Percentiles rank a stretch among this genome's conserved stretches.
phyloP scores from a whole-genome alignment of 2,888 invertebrate species.

The Sinhomidia bicolor region DNA sequence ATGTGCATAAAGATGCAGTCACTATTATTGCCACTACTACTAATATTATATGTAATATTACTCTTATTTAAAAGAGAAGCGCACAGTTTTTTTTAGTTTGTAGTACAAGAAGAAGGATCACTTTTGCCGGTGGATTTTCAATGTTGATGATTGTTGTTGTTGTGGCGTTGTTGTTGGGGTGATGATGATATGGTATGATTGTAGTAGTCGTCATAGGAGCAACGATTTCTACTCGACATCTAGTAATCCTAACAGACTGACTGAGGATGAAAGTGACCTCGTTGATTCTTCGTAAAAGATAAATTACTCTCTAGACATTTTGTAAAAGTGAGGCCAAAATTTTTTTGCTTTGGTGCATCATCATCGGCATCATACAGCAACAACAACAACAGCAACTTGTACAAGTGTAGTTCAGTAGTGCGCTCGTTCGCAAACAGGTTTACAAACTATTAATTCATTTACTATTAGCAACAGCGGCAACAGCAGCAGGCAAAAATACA shows the following conservation, averaged over 20 bases:
- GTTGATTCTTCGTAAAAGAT: slow-evolving; percentile 46
- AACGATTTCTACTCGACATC: slow-evolving; percentile 53
- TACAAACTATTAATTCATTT: slow-evolving; percentile 43
- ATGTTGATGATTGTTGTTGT: slow-evolving; percentile 43
- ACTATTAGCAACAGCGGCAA: neutral
- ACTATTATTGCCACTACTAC: neutral
- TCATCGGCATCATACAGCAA: neutral
- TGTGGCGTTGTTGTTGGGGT: slow-evolving; percentile 41
- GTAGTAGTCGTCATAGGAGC: no score
- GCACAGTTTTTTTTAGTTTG: no score
- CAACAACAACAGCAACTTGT: neutral
- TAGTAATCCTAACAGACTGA: neutral
- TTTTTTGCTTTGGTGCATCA: slow-evolving; percentile 26
- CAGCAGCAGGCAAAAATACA: slow-evolving; percentile 12
- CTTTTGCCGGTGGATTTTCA: slow-evolving; percentile 4
- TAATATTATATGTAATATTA: no score
- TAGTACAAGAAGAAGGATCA: neutral
- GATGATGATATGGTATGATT: no score
- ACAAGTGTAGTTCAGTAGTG: slow-evolving; percentile 47
- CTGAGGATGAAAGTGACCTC: slow-evolving; percentile 71
- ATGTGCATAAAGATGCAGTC: neutral
- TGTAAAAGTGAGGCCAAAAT: slow-evolving; percentile 62
- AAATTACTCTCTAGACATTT: slow-evolving; percentile 42
- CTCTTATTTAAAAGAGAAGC: neutral
- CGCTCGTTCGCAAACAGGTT: slow-evolving; percentile 42